phyloP scores from a whole-genome alignment of 2,888 invertebrate species.

The Cynaeus angustus region DNA sequence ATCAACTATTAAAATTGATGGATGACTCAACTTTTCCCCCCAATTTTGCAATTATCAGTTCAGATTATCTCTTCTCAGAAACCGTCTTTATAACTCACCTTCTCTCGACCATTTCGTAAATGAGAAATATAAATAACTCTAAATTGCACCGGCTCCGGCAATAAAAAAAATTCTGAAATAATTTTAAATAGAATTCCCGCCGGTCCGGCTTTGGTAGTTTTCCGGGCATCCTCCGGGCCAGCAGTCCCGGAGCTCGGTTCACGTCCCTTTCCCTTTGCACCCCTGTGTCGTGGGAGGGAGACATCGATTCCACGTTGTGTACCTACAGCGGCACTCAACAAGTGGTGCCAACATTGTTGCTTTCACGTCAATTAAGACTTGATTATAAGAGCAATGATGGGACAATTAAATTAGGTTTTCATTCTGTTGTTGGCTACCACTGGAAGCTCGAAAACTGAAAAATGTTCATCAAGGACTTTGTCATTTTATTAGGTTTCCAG shows the following conservation, averaged over 20 bases:
- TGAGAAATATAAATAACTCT: too few relatives aligned
- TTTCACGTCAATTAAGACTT: conserved; percentile 20
- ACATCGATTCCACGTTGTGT: conserved; percentile 43
- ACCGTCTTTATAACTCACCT: too few relatives aligned
- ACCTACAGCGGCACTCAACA: conserved; percentile 42
- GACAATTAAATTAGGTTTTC: conserved; percentile 20
- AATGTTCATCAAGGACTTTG: not conserved
- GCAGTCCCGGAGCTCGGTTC: conserved; percentile 36
- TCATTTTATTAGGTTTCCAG: not conserved
- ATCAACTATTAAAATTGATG: too few relatives aligned
- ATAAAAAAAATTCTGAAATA: too few relatives aligned
- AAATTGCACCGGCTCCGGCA: too few relatives aligned
- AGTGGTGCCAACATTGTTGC: conserved; percentile 38
- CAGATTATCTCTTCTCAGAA: too few relatives aligned
- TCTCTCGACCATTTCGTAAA: too few relatives aligned
- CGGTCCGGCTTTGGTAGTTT: conserved; percentile 4
- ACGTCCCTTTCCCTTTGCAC: conserved; percentile 5
- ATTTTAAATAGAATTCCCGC: not conserved
- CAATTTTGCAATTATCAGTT: too few relatives aligned
- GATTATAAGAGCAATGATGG: conserved; percentile 24
- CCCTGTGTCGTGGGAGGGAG: conserved; percentile 21
- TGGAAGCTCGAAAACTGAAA: not conserved
- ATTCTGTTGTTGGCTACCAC: not conserved
- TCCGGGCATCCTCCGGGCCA: conserved; percentile 34
- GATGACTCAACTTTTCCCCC: too few relatives aligned